Evolutionary conservation across 2,888 invertebrate species (phyloP).

Genomic region (Notocelia uddmanniana): DNA sequence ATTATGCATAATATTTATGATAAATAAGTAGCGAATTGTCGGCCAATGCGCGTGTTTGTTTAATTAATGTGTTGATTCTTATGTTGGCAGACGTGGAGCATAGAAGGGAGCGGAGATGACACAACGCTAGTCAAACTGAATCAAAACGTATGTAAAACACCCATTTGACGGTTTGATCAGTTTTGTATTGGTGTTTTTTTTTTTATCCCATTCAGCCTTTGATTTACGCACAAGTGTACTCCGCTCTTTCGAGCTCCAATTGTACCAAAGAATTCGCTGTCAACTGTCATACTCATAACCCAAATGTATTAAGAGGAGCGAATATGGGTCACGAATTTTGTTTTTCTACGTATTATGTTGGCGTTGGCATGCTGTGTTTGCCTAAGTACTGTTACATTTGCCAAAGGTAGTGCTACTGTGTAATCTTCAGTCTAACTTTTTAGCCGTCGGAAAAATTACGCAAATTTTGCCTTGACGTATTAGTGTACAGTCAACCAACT

Average conservation of each 20-base stretch:
- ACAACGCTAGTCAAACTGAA: slow-evolving; percentile 45
- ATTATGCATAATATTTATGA: slow-evolving; percentile 22
- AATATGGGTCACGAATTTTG: slow-evolving; percentile 16
- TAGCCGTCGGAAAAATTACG: not conserved
- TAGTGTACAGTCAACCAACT: too few relatives aligned
- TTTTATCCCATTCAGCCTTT: slow-evolving; percentile 6
- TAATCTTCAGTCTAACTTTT: not conserved
- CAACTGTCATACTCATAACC: too few relatives aligned
- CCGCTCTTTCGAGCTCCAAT: slow-evolving; percentile 31
- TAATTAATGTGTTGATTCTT: slow-evolving; percentile 34
- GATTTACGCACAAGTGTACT: slow-evolving; percentile 11
- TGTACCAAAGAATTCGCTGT: slow-evolving; percentile 32
- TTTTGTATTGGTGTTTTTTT: slow-evolving; percentile 40
- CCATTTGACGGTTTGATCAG: slow-evolving; percentile 41
- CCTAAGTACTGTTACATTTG: not conserved
- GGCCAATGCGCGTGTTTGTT: not conserved
- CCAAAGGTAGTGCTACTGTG: not conserved
- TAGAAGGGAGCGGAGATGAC: slow-evolving; percentile 46
- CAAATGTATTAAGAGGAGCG: not conserved
- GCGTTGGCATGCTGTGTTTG: slow-evolving; percentile 34
- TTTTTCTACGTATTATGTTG: slow-evolving; percentile 27
- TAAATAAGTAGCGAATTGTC: not conserved
- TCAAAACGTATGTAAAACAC: slow-evolving; percentile 44
- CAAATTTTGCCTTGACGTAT: not conserved
- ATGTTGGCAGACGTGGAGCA: slow-evolving; percentile 46